phyloP scores from a whole-genome alignment of 2,113 vertebrate genomes.

The Protomyctophum bolini region DNA sequence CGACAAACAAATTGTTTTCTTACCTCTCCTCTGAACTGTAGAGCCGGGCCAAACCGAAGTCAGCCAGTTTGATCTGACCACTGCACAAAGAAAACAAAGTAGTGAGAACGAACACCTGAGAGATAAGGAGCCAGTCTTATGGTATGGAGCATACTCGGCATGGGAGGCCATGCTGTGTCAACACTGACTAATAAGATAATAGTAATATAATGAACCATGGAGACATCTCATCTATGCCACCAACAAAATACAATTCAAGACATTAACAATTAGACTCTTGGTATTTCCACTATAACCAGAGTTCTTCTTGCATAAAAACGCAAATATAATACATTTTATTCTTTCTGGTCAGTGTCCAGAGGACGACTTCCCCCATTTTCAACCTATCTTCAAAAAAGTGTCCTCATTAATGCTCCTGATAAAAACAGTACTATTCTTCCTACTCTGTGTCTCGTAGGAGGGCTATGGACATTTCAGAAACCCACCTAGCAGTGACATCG shows the following conservation, averaged over 20 bases:
- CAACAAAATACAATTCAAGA: background rate
- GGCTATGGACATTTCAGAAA: too few relatives aligned
- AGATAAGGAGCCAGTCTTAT: background rate
- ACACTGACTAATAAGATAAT: background rate
- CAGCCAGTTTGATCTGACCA: conserved; percentile 96
- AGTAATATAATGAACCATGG: too few relatives aligned
- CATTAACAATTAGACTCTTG: background rate
- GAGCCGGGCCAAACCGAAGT: conserved; percentile 96
- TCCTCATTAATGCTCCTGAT: too few relatives aligned
- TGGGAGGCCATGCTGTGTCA: background rate
- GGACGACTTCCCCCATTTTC: too few relatives aligned
- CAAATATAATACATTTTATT: too few relatives aligned
- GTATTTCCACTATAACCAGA: background rate
- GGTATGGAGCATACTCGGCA: too few relatives aligned
- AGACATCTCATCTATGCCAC: background rate
- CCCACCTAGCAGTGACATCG: too few relatives aligned
- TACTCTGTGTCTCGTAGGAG: too few relatives aligned
- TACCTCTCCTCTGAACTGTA: conserved; percentile 99
- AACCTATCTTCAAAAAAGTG: too few relatives aligned
- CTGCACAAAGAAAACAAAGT: conserved; percentile 71
- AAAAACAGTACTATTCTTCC: too few relatives aligned
- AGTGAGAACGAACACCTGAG: background rate
- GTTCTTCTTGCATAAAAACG: background rate
- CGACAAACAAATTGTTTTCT: conserved; percentile 35
- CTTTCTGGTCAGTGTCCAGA: too few relatives aligned